Percentiles rank a stretch among this genome's conserved stretches.
Evolutionary conservation across 2,888 invertebrate species (phyloP).

Genomic region (Polietes domitor): DNA sequence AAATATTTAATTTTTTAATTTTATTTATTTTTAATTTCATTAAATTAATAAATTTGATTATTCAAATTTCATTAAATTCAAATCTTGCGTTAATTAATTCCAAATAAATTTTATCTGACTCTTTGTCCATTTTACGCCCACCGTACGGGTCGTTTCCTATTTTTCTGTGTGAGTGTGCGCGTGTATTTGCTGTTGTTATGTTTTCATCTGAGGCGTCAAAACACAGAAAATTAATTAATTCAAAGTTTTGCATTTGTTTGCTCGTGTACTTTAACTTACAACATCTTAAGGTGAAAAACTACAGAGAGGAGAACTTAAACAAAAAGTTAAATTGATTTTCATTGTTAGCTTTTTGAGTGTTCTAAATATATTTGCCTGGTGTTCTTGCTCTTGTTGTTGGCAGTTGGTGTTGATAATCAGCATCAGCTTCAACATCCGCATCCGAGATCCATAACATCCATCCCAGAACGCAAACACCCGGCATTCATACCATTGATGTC

Average conservation of each 20-base stretch:
- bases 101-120: too few relatives aligned
- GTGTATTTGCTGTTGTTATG: conserved; percentile 17
- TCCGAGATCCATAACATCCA: neutral
- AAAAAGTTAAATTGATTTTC: conserved; percentile 70
- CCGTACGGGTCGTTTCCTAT: neutral
- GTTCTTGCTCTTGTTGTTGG: conserved; percentile 29
- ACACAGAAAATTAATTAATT: conserved; percentile 66
- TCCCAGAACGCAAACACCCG: neutral
- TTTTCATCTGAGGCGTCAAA: conserved; percentile 57
- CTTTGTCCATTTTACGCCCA: neutral
- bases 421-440: neutral
- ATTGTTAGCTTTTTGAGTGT: conserved; percentile 65
- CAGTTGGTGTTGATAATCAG: conserved; percentile 29
- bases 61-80: too few relatives aligned
- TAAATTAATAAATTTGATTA: too few relatives aligned
- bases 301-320: conserved; percentile 53
- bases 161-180: too few relatives aligned
- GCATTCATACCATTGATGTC: neutral
- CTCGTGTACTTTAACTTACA: conserved; percentile 24
- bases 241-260: conserved; percentile 45
- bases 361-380: conserved; percentile 27
- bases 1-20: too few relatives aligned
- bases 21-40: too few relatives aligned
- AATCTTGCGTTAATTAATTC: too few relatives aligned
- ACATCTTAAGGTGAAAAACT: conserved; percentile 41